Conservation (phyloP, 2,888 invertebrate species). For the Octonoba sinensis region DNA sequence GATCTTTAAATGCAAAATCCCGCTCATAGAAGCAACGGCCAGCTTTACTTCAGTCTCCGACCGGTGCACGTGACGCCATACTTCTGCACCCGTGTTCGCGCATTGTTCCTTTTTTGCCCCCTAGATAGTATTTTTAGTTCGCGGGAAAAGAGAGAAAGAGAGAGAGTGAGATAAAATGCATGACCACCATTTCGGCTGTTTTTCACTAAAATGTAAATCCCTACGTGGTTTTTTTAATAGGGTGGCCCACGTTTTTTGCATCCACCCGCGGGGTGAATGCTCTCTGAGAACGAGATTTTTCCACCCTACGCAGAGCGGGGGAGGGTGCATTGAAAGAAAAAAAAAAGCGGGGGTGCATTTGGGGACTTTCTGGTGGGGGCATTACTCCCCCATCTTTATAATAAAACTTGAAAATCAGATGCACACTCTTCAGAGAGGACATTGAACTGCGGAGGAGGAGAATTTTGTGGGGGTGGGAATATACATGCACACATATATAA, state of each 20-base stretch:
- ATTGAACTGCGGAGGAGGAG: conserved; percentile 52
- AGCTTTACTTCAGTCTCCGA: no score
- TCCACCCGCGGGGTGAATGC: conserved; percentile 38
- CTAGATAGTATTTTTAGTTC: no score
- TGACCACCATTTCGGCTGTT: no score
- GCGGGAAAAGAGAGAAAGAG: no score
- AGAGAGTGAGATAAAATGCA: no score
- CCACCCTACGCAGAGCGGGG: conserved; percentile 29
- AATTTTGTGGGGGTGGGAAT: background rate
- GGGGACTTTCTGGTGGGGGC: conserved; percentile 38
- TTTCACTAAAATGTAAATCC: no score
- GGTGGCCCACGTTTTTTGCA: background rate
- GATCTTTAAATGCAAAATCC: no score
- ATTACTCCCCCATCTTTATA: conserved; percentile 15
- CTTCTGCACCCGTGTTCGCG: no score
- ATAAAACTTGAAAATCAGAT: conserved; percentile 46
- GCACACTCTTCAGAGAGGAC: conserved; percentile 29
- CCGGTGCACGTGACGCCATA: no score
- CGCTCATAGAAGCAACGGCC: no score
- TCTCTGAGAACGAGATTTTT: conserved; percentile 28
- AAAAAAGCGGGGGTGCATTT: conserved; percentile 32
- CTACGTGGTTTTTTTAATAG: no score
- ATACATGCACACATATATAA: conserved; percentile 6
- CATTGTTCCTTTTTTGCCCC: no score
- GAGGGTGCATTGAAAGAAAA: conserved; percentile 31